Evolutionary conservation across 2,113 vertebrate species (phyloP), one percentile per base, ranked within the genome.

Genomic region (Upupa epops): DNA sequence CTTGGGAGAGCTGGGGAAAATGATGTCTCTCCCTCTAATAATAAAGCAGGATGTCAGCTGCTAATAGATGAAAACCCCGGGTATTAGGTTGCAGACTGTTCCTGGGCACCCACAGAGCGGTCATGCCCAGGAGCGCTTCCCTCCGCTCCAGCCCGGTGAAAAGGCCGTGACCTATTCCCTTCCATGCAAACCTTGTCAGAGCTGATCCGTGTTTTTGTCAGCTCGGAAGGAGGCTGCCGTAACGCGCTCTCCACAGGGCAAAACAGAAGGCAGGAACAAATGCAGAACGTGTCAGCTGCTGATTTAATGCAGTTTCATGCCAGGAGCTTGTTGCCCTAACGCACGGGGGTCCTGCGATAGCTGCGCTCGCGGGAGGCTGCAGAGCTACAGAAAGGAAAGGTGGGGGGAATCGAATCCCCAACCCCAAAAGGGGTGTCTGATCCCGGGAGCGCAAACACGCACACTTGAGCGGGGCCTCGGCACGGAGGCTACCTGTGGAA

Each of bases 151-250:
- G 92, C 74, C 84, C 80, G 89, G 88, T 96, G 95, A 96, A 96
- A 96, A 96, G 93, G 95, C 83, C 90, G 96, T 32, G 95, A 96
- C 96, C 94, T 96, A 94, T 92, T 96, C 94, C 92, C 89, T 96
- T 95, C 95, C 94, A 92, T 49, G 94, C 94, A 96, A 96, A 94
- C 92, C 90, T 87, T 96, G 95, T 96, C 94, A 95, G 91, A 93
- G 95, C 90, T 96, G 93, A 94, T 96, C 93, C 89, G 9, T 73
- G 69, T 95, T 95, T 96, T 93, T 96, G 96, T 96, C 96, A 96
- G 32, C 84, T 96, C 13, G 51, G 71, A 93, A 94, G 89, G 89
- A 80, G 90, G 85, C 84, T 89, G 89, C 89, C 83, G 90, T 90
- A 93, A 92, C 93, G 92, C 92, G 63, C 93, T 91, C 93, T 95